Conservation (phyloP, 1,140 invertebrate genomes). For the Patella vulgata region DNA sequence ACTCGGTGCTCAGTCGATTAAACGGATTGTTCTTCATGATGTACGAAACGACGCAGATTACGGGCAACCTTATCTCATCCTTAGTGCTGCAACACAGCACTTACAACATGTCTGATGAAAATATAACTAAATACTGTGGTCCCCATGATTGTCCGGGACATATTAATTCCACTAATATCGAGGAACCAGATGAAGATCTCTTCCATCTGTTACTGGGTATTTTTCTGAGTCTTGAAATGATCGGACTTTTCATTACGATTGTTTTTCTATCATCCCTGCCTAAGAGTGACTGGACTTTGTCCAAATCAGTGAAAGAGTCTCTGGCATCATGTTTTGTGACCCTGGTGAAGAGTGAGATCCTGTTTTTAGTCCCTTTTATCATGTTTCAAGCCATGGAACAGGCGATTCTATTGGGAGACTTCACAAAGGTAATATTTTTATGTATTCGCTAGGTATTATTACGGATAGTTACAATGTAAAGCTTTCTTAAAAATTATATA, state of each 20-base stretch:
- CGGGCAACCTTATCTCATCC: slow-evolving; percentile 44
- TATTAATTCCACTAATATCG: slow-evolving; percentile 27
- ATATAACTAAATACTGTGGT: slow-evolving; percentile 25
- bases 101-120: slow-evolving; percentile 12
- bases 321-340: slow-evolving; percentile 35
- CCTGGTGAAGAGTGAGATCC: slow-evolving; percentile 29
- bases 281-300: slow-evolving; percentile 27
- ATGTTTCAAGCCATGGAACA: slow-evolving; percentile 39
- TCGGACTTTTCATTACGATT: slow-evolving; percentile 33
- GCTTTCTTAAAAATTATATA: too few species aligned
- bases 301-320: slow-evolving; percentile 12
- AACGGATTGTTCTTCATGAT: slow-evolving; percentile 50
- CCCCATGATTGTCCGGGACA: slow-evolving; percentile 14
- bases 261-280: slow-evolving; percentile 35
- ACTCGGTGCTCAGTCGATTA: slow-evolving; percentile 45
- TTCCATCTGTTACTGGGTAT: slow-evolving; percentile 35
- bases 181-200: slow-evolving; percentile 25
- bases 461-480: too few species aligned
- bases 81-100: slow-evolving; percentile 32
- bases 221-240: slow-evolving; percentile 26
- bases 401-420: slow-evolving; percentile 38
- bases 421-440: slow-evolving; percentile 49
- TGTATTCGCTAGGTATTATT: too few species aligned
- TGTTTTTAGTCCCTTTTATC: slow-evolving; percentile 43
- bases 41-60: slow-evolving; percentile 44